phyloP scores from a whole-genome alignment of 2,113 vertebrate genomes.

The Silurus glanis region DNA sequence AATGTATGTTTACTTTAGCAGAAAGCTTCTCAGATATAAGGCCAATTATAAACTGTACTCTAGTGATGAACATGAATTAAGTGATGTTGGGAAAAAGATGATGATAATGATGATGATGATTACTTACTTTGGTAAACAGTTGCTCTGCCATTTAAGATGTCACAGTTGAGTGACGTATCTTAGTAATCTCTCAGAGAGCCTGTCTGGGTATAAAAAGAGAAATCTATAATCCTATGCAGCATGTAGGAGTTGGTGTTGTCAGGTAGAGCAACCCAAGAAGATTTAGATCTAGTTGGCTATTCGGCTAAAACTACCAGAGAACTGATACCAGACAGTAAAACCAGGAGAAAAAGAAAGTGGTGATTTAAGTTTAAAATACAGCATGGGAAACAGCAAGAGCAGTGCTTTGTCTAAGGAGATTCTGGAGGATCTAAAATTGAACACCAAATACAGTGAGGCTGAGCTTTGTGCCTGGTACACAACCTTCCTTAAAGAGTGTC shows the following conservation, averaged over 20 bases:
- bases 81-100: background rate
- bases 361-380: conserved; percentile 15
- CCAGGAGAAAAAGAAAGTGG: conserved; percentile 16
- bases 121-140: background rate
- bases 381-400: conserved; percentile 80
- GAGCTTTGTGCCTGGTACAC: conserved; percentile 79
- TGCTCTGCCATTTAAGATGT: conserved; percentile 31
- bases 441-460: conserved; percentile 75
- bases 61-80: background rate
- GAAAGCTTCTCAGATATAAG: background rate
- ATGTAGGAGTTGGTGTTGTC: conserved; percentile 49
- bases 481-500: conserved; percentile 80
- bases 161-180: conserved; percentile 62
- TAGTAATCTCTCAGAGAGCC: conserved; percentile 75
- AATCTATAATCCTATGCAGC: conserved; percentile 66
- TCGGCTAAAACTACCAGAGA: background rate
- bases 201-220: conserved; percentile 72
- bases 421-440: conserved; percentile 77
- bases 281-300: background rate
- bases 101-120: background rate
- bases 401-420: conserved; percentile 78
- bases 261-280: conserved; percentile 20
- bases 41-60: background rate
- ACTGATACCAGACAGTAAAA: conserved; percentile 26
- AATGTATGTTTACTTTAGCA: background rate